Evolutionary conservation across 2,888 invertebrate species (phyloP), one percentile per base, ranked within the genome.

Genomic region (Orthonychiurus folsomi): DNA sequence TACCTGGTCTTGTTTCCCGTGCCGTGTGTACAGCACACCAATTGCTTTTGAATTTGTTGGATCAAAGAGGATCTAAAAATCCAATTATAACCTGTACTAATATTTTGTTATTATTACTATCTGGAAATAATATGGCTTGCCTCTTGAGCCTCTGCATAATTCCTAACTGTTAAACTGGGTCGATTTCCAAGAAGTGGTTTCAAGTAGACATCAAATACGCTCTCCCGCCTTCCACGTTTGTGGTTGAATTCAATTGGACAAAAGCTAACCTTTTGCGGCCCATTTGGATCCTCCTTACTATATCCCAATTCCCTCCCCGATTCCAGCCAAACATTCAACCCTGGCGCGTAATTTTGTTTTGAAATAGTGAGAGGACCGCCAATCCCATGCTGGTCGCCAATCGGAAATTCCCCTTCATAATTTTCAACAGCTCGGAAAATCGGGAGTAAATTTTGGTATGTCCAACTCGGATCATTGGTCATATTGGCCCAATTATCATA

Each of bases 221-320:
- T 57, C 20, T 21, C 28, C 15, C 57, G 27, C 21, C 57, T 28
- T 2, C 57, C 57, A 23, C 24, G 28, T 12, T 47, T n/a, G 3
- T 18, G 24, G 3, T 18, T 21, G 23, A 21, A 57, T 23, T 57
- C 57, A 23, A 57, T 15, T 3, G 57, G 57, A 15, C 47, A 26
- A 3, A 57, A 28, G 23, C 59, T 50, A 3, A 48, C 18, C 24
- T 20, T 50, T 59, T 59, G 59, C 2, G 60, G 60, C 1, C 53
- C 60, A 60, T 60, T 60, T 18, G 60, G 52, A 23, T 60, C 60
- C 21, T 3, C 18, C 12, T 9, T 53, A 27, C 26, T 20, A 27
- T 53, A 53, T 2, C 60, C 53, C 2, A 52, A 26, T 28, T 60
- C 60, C 27, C n/a, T 2, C 12, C 53, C 60, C 2, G 53, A 50